phyloP scores from a whole-genome alignment of 2,797 vertebrate genomes.

The Streptopelia turtur region DNA sequence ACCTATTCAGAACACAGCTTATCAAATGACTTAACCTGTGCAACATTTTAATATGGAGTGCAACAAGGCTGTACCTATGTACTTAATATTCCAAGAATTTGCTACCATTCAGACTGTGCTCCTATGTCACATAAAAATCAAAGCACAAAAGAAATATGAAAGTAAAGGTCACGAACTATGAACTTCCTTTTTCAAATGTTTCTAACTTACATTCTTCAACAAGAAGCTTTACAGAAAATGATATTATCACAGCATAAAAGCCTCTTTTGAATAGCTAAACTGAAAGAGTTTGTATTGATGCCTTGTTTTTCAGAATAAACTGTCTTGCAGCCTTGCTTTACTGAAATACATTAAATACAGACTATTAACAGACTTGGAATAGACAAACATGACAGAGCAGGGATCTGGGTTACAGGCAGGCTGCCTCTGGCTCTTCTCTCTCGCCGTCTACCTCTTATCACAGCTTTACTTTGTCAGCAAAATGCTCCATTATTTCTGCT shows the following conservation, averaged over 20 bases:
- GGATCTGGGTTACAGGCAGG: not conserved
- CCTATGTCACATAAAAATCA: not conserved
- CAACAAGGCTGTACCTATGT: not conserved
- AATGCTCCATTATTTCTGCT: not conserved
- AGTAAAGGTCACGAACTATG: not conserved
- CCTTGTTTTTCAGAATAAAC: not conserved
- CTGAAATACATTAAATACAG: not conserved
- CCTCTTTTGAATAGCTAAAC: not conserved
- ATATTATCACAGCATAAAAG: not conserved
- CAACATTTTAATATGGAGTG: not conserved
- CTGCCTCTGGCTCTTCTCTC: not conserved
- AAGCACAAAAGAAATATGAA: not conserved
- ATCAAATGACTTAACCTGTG: not conserved
- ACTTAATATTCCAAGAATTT: not conserved
- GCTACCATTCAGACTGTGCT: not conserved
- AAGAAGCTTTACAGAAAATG: not conserved
- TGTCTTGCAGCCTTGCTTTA: not conserved
- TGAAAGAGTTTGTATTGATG: not conserved
- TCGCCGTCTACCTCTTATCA: not conserved
- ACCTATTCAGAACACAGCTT: not conserved
- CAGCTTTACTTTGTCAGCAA: not conserved
- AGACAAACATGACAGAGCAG: not conserved
- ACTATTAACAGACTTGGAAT: not conserved
- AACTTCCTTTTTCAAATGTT: not conserved
- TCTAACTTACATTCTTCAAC: not conserved